Evolutionary conservation across 1,140 invertebrate species (phyloP), one percentile per base, ranked within the genome.

Genomic region (Palaemon carinicauda): DNA sequence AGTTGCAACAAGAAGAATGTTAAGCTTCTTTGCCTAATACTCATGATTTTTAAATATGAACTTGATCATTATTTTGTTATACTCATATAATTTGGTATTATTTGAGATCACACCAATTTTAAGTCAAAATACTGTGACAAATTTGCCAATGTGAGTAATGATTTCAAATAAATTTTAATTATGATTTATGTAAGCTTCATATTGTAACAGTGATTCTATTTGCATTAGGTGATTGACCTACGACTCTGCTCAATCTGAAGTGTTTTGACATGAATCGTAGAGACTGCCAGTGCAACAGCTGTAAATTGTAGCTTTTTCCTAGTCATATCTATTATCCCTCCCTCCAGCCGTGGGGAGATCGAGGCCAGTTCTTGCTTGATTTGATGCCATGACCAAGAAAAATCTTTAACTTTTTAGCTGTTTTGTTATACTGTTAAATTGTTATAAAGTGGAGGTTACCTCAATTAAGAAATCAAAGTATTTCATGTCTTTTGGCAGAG

Each of bases 221-320:
- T 80, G 83, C 83, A 80, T 80, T 80, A 86, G 75, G 54, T 41
- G 24, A 73, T 24, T 73, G 83, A 73, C 83, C 83, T 79, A 79
- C 73, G 83, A 86, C 77, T 79, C 83, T 80, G 27, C 51, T 79
- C 83, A 71, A 73, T 51, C 75, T 83, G 73, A 83, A 51, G 75
- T 53, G 81, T 83, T 83, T n/a, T 41, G 81, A 75, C 53, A 83
- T 83, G 81, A 79, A 54, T 85, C 74, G 60, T 79, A 79, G 74
- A 27, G 82, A 78, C 60, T 56, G 33, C 74, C 53, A 51, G 71
- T 79, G 75, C 74, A 87, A 82, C 85, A 87, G 85, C 85, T 87
- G 85, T 87, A 87, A 75, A 87, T 87, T 87, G 85, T 87, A 82
- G 85, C 85, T 87, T 81, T 87, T 87, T 87, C 85, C 85, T 87